Evolutionary conservation across 2,888 invertebrate species (phyloP).

Genomic region (Megamerina dolium): DNA sequence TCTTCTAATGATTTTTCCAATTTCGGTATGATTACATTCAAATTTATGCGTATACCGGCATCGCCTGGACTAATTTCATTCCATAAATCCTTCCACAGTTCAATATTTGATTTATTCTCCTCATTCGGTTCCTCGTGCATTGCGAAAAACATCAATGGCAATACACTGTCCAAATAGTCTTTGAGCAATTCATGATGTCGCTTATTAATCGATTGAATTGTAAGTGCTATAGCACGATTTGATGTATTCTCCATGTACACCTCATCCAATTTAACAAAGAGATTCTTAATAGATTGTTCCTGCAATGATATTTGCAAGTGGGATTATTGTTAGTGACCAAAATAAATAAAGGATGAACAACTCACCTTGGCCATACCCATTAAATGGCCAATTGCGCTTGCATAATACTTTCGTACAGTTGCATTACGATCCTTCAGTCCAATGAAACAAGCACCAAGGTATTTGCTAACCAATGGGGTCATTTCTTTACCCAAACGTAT

Average conservation of each 20-base stretch:
- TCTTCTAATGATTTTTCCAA: constrained; percentile 69
- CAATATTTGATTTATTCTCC: constrained; percentile 57
- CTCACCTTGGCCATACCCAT: constrained; percentile 78
- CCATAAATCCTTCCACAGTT: constrained; percentile 85
- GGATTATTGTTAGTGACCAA: neutral
- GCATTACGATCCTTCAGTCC: constrained; percentile 80
- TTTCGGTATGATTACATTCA: constrained; percentile 64
- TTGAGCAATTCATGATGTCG: constrained; percentile 78
- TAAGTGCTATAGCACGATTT: constrained; percentile 66
- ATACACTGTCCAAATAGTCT: constrained; percentile 64
- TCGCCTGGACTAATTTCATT: constrained; percentile 85
- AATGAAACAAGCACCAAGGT: constrained; percentile 55
- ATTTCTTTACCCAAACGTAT: constrained; percentile 53
- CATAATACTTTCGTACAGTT: constrained; percentile 76
- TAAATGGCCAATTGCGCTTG: constrained; percentile 77
- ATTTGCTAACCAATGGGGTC: constrained; percentile 56
- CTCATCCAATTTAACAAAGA: constrained; percentile 54
- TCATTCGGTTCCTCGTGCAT: constrained; percentile 77
- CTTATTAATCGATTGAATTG: constrained; percentile 73
- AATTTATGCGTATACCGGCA: constrained; percentile 70
- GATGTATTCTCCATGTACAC: constrained; percentile 66
- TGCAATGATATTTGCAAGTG: too few relatives aligned
- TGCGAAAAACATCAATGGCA: constrained; percentile 83
- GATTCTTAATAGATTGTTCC: constrained; percentile 55
- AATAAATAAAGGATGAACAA: neutral